Percentiles rank a stretch among this genome's conserved stretches.
Conservation (phyloP, 1,140 invertebrate species). For the Temnothorax curvispinosus region DNA sequence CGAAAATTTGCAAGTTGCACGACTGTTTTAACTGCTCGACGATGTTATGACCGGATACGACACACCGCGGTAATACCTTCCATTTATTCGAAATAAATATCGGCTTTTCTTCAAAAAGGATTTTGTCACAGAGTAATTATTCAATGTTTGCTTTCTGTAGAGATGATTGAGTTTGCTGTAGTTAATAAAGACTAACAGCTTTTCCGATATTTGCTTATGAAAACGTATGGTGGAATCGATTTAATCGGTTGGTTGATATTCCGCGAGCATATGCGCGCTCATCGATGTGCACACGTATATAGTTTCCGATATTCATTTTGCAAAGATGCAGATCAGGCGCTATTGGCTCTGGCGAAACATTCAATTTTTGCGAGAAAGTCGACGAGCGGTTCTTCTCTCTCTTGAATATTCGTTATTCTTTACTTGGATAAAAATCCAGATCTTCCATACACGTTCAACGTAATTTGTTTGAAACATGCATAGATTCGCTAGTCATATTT, state of each 20-base stretch:
- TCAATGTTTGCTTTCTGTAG: slow-evolving; percentile 50
- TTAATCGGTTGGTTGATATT: slow-evolving; percentile 59
- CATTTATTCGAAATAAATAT: slow-evolving; percentile 5
- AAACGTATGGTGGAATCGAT: slow-evolving; percentile 53
- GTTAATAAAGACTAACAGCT: slow-evolving; percentile 57
- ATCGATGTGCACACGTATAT: slow-evolving; percentile 52
- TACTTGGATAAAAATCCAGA: slow-evolving; percentile 26
- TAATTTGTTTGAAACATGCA: slow-evolving; percentile 9
- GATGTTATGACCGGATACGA: background rate
- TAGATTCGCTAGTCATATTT: background rate
- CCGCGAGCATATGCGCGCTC: slow-evolving; percentile 53
- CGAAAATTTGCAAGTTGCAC: slow-evolving; percentile 24
- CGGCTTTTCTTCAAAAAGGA: background rate
- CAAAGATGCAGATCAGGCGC: slow-evolving; percentile 60
- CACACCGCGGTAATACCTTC: background rate
- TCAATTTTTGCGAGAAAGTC: slow-evolving; percentile 56
- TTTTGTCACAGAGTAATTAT: slow-evolving; percentile 22
- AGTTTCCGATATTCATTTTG: slow-evolving; percentile 62
- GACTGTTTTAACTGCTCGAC: slow-evolving; percentile 17
- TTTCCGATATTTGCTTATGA: slow-evolving; percentile 55
- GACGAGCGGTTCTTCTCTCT: slow-evolving; percentile 4
- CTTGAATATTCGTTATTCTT: slow-evolving; percentile 56
- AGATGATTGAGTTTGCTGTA: slow-evolving; percentile 39
- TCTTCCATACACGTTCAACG: slow-evolving; percentile 24
- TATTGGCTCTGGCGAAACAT: slow-evolving; percentile 56